Percentiles rank a stretch among this genome's conserved stretches.
phyloP scores from a whole-genome alignment of 2,113 vertebrate species.

The Lagopus leucura region DNA sequence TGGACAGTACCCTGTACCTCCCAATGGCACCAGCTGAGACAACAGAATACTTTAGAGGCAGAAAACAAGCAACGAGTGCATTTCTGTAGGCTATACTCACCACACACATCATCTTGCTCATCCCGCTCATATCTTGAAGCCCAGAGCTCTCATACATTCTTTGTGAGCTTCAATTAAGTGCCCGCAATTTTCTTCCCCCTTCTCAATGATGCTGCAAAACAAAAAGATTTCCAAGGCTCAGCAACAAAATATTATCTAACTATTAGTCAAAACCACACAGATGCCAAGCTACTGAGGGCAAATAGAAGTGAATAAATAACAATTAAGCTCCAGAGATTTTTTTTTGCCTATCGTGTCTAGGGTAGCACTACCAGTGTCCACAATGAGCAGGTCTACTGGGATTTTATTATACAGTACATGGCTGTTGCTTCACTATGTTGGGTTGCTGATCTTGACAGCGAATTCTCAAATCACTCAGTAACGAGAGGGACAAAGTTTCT shows the following conservation, averaged over 20 bases:
- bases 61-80: neutral
- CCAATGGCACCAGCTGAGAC: neutral
- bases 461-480: neutral
- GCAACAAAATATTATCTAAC: neutral
- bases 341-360: neutral
- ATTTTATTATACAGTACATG: neutral
- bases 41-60: neutral
- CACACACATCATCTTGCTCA: conserved; percentile 9
- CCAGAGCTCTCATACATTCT: conserved; percentile 95
- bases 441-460: neutral
- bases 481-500: neutral
- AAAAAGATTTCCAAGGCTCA: conserved; percentile 31
- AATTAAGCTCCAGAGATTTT: neutral
- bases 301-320: neutral
- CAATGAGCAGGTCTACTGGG: neutral
- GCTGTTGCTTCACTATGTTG: neutral
- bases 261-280: neutral
- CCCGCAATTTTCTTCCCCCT: conserved; percentile 92
- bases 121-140: conserved; percentile 90
- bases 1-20: neutral
- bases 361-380: neutral
- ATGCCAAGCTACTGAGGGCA: neutral
- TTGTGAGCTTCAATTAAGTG: conserved; percentile 96
- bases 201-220: conserved; percentile 92
- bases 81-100: conserved; percentile 10